Evolutionary conservation across 2,113 vertebrate species (phyloP).

Genomic region (Ictalurus furcatus): DNA sequence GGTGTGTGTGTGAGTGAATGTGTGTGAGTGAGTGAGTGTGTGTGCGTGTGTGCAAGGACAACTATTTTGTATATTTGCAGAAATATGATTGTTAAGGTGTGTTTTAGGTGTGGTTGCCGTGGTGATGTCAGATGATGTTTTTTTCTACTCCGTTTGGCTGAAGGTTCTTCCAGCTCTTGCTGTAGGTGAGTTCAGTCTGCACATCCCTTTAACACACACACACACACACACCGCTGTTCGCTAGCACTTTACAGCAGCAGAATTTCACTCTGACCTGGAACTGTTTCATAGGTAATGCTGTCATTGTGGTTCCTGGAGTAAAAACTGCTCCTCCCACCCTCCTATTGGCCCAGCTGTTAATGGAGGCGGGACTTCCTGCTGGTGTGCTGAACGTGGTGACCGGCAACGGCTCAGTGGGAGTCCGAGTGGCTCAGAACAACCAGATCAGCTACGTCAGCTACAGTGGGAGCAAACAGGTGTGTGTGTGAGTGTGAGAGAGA

Average conservation of each 20-base stretch:
- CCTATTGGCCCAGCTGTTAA: constrained; percentile 70
- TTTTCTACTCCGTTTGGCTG: constrained; percentile 66
- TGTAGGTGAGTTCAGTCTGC: constrained; percentile 66
- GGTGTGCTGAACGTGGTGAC: constrained; percentile 72
- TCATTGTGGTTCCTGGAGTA: constrained; percentile 66
- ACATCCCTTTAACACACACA: background rate
- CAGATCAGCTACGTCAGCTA: constrained; percentile 63
- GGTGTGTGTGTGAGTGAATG: constrained; percentile 56
- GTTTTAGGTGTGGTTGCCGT: constrained; percentile 70
- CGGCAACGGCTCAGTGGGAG: constrained; percentile 61
- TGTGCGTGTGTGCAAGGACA: background rate
- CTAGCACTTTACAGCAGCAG: background rate
- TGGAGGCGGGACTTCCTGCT: constrained; percentile 67
- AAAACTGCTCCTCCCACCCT: constrained; percentile 60
- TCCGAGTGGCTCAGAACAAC: constrained; percentile 60
- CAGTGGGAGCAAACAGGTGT: constrained; percentile 70
- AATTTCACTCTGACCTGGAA: background rate
- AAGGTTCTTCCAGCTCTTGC: constrained; percentile 73
- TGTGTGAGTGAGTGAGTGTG: constrained; percentile 49
- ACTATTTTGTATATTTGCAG: background rate
- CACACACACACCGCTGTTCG: background rate
- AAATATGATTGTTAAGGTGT: constrained; percentile 1
- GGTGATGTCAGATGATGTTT: constrained; percentile 67
- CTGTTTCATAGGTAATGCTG: constrained; percentile 69
- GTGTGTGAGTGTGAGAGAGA: too few species aligned